phyloP scores from a whole-genome alignment of 2,888 invertebrate species.

The Argyresthia goedartella region DNA sequence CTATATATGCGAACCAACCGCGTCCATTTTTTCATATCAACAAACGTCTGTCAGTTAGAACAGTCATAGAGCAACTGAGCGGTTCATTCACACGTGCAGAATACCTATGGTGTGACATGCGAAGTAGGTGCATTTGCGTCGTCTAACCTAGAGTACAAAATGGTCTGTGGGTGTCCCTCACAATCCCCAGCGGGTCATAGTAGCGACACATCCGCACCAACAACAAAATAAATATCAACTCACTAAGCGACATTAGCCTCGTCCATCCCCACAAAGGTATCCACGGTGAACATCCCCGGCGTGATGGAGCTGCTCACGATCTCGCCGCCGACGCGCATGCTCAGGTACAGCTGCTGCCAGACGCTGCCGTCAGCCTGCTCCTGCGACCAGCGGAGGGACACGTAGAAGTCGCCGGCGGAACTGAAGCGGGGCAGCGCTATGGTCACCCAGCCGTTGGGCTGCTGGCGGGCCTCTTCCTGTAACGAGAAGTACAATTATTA shows the following conservation, averaged over 20 bases:
- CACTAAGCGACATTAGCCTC: conserved; percentile 43
- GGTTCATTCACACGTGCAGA: no score
- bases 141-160: no score
- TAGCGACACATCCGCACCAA: no score
- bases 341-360: conserved; percentile 62
- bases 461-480: conserved; percentile 57
- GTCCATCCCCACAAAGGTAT: conserved; percentile 66
- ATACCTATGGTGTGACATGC: no score
- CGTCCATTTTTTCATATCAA: no score
- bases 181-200: no score
- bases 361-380: conserved; percentile 47
- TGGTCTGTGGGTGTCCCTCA: no score
- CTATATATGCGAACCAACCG: no score
- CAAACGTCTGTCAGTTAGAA: no score
- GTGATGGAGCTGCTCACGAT: conserved; percentile 55
- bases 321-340: conserved; percentile 31
- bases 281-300: conserved; percentile 73
- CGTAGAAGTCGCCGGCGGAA: conserved; percentile 44
- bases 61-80: no score
- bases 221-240: no score
- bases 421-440: conserved; percentile 70
- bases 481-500: not conserved
- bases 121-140: no score
- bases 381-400: conserved; percentile 52
- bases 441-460: conserved; percentile 79